Evolutionary conservation across 2,797 vertebrate species (phyloP), one percentile per base, ranked within the genome.

Genomic region (Ficedula albicollis): DNA sequence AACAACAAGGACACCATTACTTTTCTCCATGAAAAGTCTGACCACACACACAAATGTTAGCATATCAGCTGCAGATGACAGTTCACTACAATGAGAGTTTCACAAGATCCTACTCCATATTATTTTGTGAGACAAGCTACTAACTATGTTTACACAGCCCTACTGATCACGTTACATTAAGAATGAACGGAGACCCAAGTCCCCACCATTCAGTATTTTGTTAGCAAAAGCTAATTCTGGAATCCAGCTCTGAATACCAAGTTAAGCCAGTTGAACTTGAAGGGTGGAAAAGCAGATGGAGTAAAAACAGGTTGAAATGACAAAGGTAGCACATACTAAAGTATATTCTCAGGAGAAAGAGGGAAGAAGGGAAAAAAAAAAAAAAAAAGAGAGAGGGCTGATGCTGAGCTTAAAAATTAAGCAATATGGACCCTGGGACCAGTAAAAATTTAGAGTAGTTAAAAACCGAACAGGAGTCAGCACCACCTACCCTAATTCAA

Each of bases 201-300:
- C 44, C 38, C 29, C 58, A 48, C 5, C 1, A 59, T 25, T 83
- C 34, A 27, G 14, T 5, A 19, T 39, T 79, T 51, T 1, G 0
- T 34, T 82, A 87, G 38, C 27, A 74, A 76, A 83, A n/a, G 32
- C 41, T 36, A 66, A 7, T 15, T 38, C 22, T 46, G 20, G 84
- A 75, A 90, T 60, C 59, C 52, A 60, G 74, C 70, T 72, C 67
- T 59, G 36, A 82, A 92, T 22, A 74, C 38, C 74, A 82, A 60
- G 54, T 36, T 80, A 89, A 96, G 34, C 34, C 60, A 79, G 52
- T 68, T 38, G 29, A 93, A 85, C 15, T 46, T 51, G 63, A 79
- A 58, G 14, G 21, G 16, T 92, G 29, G 51, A 83, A 82, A 77
- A 77, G 64, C 55, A 95, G 56, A 55, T 36, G 38, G 64, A 89